Conservation (phyloP, 2,113 vertebrate species). For the Apodemus speciosus region DNA sequence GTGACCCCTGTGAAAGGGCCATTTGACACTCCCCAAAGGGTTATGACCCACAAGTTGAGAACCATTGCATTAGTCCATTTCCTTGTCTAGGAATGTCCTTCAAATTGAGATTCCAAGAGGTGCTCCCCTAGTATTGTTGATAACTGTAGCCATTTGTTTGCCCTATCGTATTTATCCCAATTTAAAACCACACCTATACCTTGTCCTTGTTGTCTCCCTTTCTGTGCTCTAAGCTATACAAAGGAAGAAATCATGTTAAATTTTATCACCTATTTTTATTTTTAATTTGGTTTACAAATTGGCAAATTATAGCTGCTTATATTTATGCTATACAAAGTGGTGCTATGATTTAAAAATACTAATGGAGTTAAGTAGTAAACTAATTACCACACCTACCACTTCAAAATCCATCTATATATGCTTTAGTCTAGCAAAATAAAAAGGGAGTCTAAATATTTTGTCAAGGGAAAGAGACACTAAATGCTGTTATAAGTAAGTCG, state of each 20-base stretch:
- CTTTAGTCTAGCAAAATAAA: background rate
- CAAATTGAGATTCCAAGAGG: conserved; percentile 13
- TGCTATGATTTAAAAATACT: background rate
- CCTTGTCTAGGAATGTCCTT: conserved; percentile 3
- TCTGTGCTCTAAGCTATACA: conserved; percentile 10
- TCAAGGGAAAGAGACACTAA: background rate
- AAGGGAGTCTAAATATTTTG: background rate
- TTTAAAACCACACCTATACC: background rate
- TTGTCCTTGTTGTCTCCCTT: background rate
- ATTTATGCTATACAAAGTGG: background rate
- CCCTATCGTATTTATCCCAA: conserved; percentile 20
- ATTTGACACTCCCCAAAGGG: background rate
- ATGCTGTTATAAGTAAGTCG: conserved; percentile 25
- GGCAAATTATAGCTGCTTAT: conserved; percentile 10
- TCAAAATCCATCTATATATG: background rate
- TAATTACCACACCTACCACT: background rate
- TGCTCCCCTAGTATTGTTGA: background rate
- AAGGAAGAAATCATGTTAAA: background rate
- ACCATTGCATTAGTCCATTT: background rate
- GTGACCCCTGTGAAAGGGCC: background rate
- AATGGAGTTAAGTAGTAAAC: background rate
- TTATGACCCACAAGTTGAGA: background rate
- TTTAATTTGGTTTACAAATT: conserved; percentile 7
- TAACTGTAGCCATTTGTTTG: conserved; percentile 26
- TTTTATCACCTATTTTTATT: background rate